These are phyloP conservation scores for Pseudonaja textilis DNA, from an alignment of 2,113 vertebrate species.

Conservation along the genomic window DNA sequence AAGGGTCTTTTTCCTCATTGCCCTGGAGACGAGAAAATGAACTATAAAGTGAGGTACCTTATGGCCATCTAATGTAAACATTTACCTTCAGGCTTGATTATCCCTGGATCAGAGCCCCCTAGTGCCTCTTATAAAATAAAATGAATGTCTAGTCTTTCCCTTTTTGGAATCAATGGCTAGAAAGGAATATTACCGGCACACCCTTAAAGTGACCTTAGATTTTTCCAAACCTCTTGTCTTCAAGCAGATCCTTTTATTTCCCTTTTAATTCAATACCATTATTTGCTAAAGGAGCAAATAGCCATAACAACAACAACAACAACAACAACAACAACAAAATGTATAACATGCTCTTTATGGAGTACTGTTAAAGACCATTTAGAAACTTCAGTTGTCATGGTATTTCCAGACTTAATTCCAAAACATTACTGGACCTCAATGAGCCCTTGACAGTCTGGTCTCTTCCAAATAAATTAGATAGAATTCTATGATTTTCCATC, in stretches of 20 bases:
- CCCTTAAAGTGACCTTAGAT: background rate
- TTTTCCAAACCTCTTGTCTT: background rate
- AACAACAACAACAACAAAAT: background rate
- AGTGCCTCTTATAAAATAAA: background rate
- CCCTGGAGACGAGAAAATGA: no score
- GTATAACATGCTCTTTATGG: background rate
- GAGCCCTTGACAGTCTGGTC: background rate
- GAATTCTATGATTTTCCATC: background rate
- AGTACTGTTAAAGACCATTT: background rate
- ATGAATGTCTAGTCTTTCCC: background rate
- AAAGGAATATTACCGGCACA: background rate
- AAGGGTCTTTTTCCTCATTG: rapidly evolving
- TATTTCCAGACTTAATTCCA: background rate
- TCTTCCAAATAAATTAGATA: background rate
- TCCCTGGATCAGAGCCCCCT: background rate
- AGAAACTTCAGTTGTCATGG: background rate
- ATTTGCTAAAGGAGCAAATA: background rate
- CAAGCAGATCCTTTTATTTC: background rate
- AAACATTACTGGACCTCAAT: background rate
- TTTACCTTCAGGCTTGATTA: background rate
- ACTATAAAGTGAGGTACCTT: background rate
- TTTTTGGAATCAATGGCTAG: background rate
- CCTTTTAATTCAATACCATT: background rate
- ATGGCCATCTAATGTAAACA: background rate
- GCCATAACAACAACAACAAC: background rate